Evolutionary conservation across 1,140 invertebrate species (phyloP), one percentile per base, ranked within the genome.

Genomic region (Heliconius congener): DNA sequence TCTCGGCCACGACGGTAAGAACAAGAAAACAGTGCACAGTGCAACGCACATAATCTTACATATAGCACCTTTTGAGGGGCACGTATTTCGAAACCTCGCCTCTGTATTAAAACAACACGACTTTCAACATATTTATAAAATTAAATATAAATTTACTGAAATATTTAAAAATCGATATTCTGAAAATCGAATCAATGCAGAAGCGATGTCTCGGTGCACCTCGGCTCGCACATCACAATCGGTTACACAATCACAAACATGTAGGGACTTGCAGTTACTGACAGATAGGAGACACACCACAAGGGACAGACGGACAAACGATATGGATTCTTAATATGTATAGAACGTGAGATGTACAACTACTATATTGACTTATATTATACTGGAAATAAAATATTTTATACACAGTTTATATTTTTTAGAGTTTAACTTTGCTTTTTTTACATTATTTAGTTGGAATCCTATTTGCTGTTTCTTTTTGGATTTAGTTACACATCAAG

Each of bases 251-350:
- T 81, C 79, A 81, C 82, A 83, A 78, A 74, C 71, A 77, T 4
- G 78, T 80, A 78, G 76, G 76, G 80, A 80, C 76, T 76, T 79
- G 76, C 50, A 71, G 70, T 55, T 79, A 73, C 66, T 71, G 60
- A 37, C 34, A 37, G 34, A 37, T 6, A 37, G 34, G 34, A 37
- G 34, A 37, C 34, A 5, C 4, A 1, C 34, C 34, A 37, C 8
- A 6, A 57, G 16, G 30, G n/a, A 74, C 73, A 23, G 37, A 46
- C 23, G 50, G 30, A 81, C 71, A 83, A 85, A 86, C 86, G 87
- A 90, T 88, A 88, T 89, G 88, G 84, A 84, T 85, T 81, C 55
- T 87, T 80, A 88, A 88, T 87, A 89, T 88, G 87, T 23, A 57
- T 23, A 57, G 55, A 23, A 5, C 6, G 6, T 57, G n/a, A 57